Evolutionary conservation across 2,888 invertebrate genomes (phyloP).

Genomic region (Homarus gammarus): DNA sequence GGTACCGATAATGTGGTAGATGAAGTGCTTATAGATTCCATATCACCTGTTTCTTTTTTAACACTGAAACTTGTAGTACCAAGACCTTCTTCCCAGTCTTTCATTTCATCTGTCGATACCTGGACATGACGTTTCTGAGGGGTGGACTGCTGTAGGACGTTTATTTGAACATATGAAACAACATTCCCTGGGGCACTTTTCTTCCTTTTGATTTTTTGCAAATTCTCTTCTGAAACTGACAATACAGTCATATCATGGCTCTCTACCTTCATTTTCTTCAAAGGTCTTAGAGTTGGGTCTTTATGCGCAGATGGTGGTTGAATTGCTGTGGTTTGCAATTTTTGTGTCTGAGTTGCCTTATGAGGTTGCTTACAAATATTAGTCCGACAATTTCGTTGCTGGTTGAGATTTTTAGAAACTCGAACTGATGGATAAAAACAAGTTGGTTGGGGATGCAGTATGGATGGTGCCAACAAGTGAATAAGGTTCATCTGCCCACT

Average conservation of each 20-base stretch:
- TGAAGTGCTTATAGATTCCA: not conserved
- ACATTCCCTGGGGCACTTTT: constrained; percentile 34
- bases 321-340: not conserved
- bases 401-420: not conserved
- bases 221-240: not conserved
- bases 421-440: not conserved
- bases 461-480: constrained; percentile 16
- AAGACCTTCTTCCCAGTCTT: not conserved
- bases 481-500: constrained; percentile 36
- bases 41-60: not conserved
- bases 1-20: not conserved
- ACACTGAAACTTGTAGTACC: not conserved
- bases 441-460: constrained; percentile 1
- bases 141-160: constrained; percentile 4
- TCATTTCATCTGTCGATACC: constrained; percentile 28
- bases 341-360: not conserved
- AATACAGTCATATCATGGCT: not conserved
- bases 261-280: constrained; percentile 27
- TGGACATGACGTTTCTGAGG: constrained; percentile 1
- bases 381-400: not conserved
- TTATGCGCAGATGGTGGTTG: not conserved
- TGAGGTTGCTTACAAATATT: not conserved
- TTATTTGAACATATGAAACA: constrained; percentile 40
- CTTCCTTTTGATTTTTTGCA: not conserved
- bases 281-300: not conserved